phyloP scores from a whole-genome alignment of 2,113 vertebrate genomes.

The Syngnathoides biaculeatus region DNA sequence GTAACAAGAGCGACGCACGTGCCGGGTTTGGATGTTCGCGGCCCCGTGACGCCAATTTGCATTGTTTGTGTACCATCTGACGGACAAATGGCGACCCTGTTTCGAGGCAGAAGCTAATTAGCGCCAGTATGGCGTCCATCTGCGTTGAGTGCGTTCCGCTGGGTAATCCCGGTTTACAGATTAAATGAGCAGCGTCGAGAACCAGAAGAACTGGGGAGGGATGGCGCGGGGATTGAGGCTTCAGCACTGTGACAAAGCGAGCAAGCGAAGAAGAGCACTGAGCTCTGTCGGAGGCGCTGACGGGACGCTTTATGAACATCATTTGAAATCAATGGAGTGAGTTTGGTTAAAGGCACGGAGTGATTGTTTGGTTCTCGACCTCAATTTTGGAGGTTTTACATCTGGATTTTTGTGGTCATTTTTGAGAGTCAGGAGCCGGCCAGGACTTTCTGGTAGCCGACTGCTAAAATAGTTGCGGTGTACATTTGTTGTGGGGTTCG shows the following conservation, averaged over 20 bases:
- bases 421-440: slow-evolving; percentile 12
- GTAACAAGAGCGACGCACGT: background rate
- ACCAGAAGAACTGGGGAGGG: slow-evolving; percentile 43
- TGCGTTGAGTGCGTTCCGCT: slow-evolving; percentile 54
- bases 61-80: slow-evolving; percentile 32
- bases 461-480: slow-evolving; percentile 31
- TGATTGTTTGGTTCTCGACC: slow-evolving; percentile 24
- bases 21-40: slow-evolving; percentile 6
- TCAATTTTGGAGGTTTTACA: slow-evolving; percentile 27
- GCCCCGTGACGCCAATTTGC: slow-evolving; percentile 6
- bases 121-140: slow-evolving; percentile 68
- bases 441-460: slow-evolving; percentile 16
- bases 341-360: slow-evolving; percentile 14
- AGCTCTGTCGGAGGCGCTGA: background rate
- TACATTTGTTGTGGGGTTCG: slow-evolving; percentile 49
- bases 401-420: slow-evolving; percentile 29
- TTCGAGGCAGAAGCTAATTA: slow-evolving; percentile 50
- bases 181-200: slow-evolving; percentile 70
- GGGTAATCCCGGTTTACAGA: slow-evolving; percentile 86
- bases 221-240: slow-evolving; percentile 23
- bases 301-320: slow-evolving; percentile 1
- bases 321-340: slow-evolving; percentile 6
- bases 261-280: slow-evolving; percentile 16
- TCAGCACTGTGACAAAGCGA: slow-evolving; percentile 24
- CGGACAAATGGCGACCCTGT: slow-evolving; percentile 14